Evolutionary conservation across 2,113 vertebrate genomes (phyloP).

Genomic region (Myotis brandtii): DNA sequence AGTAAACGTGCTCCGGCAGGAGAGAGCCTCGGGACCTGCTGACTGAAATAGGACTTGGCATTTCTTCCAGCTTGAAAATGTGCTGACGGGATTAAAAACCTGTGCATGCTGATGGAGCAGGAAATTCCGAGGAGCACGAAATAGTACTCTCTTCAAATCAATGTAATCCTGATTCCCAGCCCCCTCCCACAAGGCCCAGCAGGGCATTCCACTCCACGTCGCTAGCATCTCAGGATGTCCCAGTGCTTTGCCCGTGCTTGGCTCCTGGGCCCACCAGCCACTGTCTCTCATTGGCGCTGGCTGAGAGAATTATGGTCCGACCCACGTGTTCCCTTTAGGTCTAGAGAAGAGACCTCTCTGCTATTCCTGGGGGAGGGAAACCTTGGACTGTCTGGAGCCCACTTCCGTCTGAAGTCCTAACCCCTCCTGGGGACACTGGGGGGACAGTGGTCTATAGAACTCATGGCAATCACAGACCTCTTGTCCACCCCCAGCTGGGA

Average conservation of each 20-base stretch:
- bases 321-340: not conserved
- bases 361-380: not conserved
- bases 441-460: not conserved
- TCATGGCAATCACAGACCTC: not conserved
- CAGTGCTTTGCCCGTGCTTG: not conserved
- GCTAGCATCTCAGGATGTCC: accelerated
- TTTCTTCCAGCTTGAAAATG: slow-evolving; percentile 37
- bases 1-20: not conserved
- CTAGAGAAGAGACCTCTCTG: not conserved
- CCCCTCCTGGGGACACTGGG: not conserved
- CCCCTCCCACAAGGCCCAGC: not conserved
- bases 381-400: not conserved
- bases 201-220: too few species aligned
- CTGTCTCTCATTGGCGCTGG: not conserved
- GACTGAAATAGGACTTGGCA: slow-evolving; percentile 47
- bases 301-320: not conserved
- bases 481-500: not conserved
- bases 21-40: not conserved
- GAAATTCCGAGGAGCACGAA: slow-evolving; percentile 12
- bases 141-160: slow-evolving; percentile 18
- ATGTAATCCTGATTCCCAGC: not conserved
- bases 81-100: slow-evolving; percentile 62
- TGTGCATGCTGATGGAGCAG: slow-evolving; percentile 44
- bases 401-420: not conserved
- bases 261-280: accelerated